Conservation (phyloP, 2,113 vertebrate genomes). For the Cynocephalus volans region DNA sequence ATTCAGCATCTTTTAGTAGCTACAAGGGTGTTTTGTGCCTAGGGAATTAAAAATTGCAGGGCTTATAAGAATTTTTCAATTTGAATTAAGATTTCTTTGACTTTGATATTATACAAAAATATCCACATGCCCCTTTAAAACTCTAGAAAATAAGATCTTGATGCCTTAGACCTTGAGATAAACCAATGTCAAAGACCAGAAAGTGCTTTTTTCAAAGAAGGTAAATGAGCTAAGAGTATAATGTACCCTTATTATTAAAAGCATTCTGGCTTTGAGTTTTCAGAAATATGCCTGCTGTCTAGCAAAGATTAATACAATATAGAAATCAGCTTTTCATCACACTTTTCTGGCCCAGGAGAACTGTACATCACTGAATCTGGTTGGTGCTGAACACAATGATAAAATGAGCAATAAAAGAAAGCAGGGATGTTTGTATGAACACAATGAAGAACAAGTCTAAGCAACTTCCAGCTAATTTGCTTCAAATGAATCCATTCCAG, state of each 20-base stretch:
- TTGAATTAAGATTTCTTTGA: constrained; percentile 37
- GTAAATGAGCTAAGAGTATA: constrained; percentile 39
- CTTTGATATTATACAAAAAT: not conserved
- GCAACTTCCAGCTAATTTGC: not conserved
- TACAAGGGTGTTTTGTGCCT: not conserved
- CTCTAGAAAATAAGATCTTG: not conserved
- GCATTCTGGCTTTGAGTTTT: constrained; percentile 58
- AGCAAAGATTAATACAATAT: constrained; percentile 54
- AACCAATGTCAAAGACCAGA: constrained; percentile 33
- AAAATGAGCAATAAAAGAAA: constrained; percentile 30
- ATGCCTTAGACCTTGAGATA: not conserved
- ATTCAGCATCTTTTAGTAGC: not conserved
- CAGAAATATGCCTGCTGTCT: constrained; percentile 55
- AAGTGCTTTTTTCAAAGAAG: not conserved
- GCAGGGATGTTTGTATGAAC: not conserved
- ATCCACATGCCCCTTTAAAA: constrained; percentile 2
- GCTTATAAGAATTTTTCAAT: not conserved
- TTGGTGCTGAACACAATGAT: not conserved
- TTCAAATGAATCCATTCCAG: not conserved
- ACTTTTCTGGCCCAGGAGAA: constrained; percentile 58
- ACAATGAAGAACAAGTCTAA: not conserved
- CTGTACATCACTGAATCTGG: not conserved
- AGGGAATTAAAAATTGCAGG: not conserved
- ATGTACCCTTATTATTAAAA: constrained; percentile 67
- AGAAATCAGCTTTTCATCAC: constrained; percentile 57